Conservation (phyloP, 2,797 vertebrate genomes). For the Avahi laniger region DNA sequence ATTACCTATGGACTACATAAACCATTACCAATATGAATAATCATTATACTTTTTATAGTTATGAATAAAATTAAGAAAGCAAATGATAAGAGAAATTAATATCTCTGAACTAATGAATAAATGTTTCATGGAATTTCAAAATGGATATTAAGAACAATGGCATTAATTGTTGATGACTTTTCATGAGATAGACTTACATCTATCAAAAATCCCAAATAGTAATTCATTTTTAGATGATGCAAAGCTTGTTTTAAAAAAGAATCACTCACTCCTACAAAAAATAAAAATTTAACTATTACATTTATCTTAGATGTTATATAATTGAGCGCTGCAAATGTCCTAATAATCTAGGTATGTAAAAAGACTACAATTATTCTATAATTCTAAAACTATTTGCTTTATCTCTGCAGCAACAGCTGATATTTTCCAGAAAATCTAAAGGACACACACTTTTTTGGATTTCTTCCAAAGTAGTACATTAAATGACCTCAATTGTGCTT, state of each 20-base stretch:
- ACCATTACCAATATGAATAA: not conserved
- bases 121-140: not conserved
- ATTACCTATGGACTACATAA: not conserved
- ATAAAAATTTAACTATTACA: not conserved
- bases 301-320: not conserved
- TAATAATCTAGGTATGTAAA: not conserved
- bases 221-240: not conserved
- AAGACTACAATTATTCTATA: not conserved
- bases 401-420: not conserved
- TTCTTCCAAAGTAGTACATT: conserved; percentile 31
- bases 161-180: not conserved
- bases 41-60: not conserved
- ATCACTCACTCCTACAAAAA: not conserved
- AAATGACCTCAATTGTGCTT: conserved; percentile 17
- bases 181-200: not conserved
- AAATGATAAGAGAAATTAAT: not conserved
- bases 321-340: not conserved
- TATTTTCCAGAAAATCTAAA: conserved; percentile 45
- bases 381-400: not conserved
- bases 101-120: not conserved
- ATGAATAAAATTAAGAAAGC: not conserved
- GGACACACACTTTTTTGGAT: not conserved
- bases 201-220: not conserved
- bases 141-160: not conserved
- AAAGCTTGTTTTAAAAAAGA: not conserved